Base-by-base conservation (phyloP, 2,797 vertebrate species). In the Mallotus villosus region DNA sequence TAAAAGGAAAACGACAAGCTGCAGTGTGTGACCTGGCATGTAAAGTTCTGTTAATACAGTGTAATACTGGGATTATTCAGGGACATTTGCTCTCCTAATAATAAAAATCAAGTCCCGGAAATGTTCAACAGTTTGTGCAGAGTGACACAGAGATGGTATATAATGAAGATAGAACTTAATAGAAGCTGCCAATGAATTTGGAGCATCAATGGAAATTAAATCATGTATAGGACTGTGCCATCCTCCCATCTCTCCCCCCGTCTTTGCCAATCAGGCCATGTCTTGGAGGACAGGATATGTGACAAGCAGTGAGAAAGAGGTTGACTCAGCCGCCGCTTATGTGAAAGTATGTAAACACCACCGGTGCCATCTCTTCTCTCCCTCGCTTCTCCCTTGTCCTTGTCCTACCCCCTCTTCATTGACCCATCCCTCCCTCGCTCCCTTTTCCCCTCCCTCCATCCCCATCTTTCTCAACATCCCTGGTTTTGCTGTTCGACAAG, bases 261-360 rank as follows among this genome's bases (percentile, higher is more conserved):
- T 71, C 78, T 73, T 25, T 37, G 5, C 74, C 67, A 72, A 41
- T 81, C 75, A 72, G 11, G n/a, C 77, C 21, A 51, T 58, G 69
- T 75, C 51, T 27, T 60, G 63, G 74, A 85, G 77, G 76, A 75
- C 32, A 72, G 78, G 75, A 77, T 41, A 81, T 74, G 78, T 80
- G 79, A 89, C 79, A 78, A 59, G 68, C 69, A 53, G 69, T 5
- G 75, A 81, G 60, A 37, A 72, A 66, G 16, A 55, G 19, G 16
- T 74, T 75, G 79, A 84, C 76, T 81, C 73, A 74, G 77, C 69
- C 71, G 77, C 69, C 71, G 72, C 71, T 85, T 88, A 83, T 51
- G 77, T 82, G 78, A 82, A 74, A 82, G 78, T 82, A 32, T 81
- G 79, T 81, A 82, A 86, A 85, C 82, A 84, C 46, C 57, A 41